Base-by-base conservation (phyloP, 2,888 invertebrate species). In the Drosophila helvetica region DNA sequence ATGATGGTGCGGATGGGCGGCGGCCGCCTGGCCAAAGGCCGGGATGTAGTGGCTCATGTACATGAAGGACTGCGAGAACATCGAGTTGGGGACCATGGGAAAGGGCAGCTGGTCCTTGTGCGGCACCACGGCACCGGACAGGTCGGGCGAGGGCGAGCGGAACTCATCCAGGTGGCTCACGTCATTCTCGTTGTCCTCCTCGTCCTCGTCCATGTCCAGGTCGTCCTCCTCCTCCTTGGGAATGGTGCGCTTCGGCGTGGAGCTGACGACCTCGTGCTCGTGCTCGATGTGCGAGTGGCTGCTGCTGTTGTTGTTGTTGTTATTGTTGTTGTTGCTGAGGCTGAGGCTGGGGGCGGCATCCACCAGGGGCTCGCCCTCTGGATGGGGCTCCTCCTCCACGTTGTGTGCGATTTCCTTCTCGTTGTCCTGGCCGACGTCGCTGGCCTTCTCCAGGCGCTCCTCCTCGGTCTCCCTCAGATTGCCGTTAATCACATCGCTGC, bases 31-130 rank as follows among this genome's bases (percentile, higher is more conserved):
- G 69, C 94, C 94, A 66, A 94, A 93, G 38, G 93, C 93, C 15
- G 95, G 95, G 88, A 97, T 96, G 91, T 97, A 97, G 90, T 96
- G 96, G 86, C 96, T 96, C 97, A 97, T 97, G 90, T 97, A 97
- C 96, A 97, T 96, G 78, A 97, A 96, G 65, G 96, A 96, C 84
- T 97, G 97, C 58, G 96, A 95, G 90, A 97, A 97, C 96, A 97
- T 96, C 0, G 96, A 96, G 90, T 96, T 96, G 56, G 96, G 96
- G 45, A 97, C 96, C 92, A 97, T 94, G 1, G 97, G 96, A 90
- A 97, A 96, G 0, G 96, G 96, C 89, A 97, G 95, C 64, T 86
- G 85, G 71, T 93, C 92, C 91, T 93, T 81, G 91, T 93, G 81
- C 18, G 90, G 80, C 18, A 76, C 75, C 55, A 91, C 86, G 42